phyloP scores from a whole-genome alignment of 2,888 invertebrate genomes.

The Drosophila buzzatii region DNA sequence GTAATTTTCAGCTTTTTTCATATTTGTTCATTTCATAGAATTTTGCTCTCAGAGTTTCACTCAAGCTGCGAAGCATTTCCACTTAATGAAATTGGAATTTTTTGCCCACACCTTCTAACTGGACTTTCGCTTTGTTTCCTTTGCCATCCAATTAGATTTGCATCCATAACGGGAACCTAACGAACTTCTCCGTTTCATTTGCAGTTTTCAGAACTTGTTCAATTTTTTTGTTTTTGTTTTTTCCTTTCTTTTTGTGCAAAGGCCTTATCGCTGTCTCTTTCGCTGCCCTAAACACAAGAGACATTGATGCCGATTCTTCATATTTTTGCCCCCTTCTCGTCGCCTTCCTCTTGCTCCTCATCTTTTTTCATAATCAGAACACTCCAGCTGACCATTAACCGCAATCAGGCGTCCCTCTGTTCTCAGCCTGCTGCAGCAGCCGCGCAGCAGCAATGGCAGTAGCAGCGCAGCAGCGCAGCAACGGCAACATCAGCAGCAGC shows the following conservation, averaged over 20 bases:
- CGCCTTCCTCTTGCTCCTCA: too few relatives aligned
- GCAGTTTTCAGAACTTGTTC: neutral
- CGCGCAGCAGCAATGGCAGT: neutral
- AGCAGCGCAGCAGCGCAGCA: neutral
- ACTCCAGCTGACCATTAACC: slow-evolving; percentile 57
- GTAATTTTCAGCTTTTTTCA: too few relatives aligned
- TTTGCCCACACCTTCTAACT: neutral
- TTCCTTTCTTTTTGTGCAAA: neutral
- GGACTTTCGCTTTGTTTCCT: neutral
- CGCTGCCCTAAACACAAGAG: neutral
- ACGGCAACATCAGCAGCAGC: too few relatives aligned
- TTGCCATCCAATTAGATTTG: slow-evolving; percentile 6
- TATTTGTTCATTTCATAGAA: neutral
- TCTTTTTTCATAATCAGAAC: slow-evolving; percentile 49
- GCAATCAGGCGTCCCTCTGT: slow-evolving; percentile 25
- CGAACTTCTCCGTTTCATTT: slow-evolving; percentile 12
- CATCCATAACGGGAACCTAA: slow-evolving; percentile 3
- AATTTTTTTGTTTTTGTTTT: neutral
- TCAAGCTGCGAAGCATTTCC: neutral
- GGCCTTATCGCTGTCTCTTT: neutral
- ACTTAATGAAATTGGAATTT: neutral
- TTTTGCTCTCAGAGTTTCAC: neutral
- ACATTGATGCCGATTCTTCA: neutral
- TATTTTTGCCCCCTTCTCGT: neutral
- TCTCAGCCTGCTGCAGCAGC: slow-evolving; percentile 1